Percentiles rank a stretch among this genome's conserved stretches.
phyloP scores from a whole-genome alignment of 2,888 invertebrate genomes.

The Monochamus alternatus region DNA sequence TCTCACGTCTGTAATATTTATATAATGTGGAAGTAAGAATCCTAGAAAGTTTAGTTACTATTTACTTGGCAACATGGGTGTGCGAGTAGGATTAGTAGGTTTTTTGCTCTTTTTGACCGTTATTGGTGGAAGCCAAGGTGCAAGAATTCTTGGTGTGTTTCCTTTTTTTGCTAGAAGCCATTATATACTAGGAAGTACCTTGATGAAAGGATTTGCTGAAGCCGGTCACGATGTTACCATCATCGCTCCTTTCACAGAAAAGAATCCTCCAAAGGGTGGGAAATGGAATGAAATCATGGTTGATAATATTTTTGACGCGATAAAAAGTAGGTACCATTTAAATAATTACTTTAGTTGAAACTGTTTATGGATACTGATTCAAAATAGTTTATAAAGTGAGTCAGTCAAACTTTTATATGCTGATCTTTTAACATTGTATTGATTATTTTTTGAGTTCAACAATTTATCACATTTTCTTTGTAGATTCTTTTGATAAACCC shows the following conservation, averaged over 20 bases:
- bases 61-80: neutral
- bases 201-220: conserved; percentile 56
- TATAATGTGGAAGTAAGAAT: too few species aligned
- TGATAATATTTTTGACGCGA: neutral
- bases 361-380: too few species aligned
- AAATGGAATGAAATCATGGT: conserved; percentile 7
- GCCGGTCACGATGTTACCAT: conserved; percentile 62
- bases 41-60: neutral
- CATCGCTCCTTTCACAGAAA: conserved; percentile 53
- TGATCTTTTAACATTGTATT: too few species aligned
- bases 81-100: neutral
- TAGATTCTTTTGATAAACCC: neutral
- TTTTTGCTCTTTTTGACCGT: neutral
- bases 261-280: conserved; percentile 47
- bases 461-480: conserved; percentile 57
- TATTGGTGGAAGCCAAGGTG: conserved; percentile 7
- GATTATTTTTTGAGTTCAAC: too few species aligned
- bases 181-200: conserved; percentile 53
- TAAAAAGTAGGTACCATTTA: neutral
- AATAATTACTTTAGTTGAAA: too few species aligned
- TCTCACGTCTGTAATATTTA: too few species aligned
- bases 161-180: conserved; percentile 56
- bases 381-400: too few species aligned
- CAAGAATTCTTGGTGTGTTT: conserved; percentile 55
- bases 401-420: too few species aligned